These are phyloP conservation scores for Darevskia nairensis DNA, from an alignment of 2,797 vertebrate genomes.

Conservation along the genomic window DNA sequence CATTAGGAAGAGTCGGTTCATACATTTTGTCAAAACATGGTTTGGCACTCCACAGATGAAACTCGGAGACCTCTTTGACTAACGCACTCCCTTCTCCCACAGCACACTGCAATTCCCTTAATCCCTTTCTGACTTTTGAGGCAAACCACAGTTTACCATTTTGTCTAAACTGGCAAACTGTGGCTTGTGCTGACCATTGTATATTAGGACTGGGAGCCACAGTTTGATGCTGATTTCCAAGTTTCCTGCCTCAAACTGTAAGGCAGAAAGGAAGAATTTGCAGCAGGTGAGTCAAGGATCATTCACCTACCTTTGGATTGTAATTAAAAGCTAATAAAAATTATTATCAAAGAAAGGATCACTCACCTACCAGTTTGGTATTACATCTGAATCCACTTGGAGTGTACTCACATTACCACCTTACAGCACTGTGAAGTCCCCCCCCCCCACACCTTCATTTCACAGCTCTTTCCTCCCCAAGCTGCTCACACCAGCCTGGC, in stretches of 20 bases:
- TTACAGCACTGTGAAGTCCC: no score
- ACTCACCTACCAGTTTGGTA: background rate
- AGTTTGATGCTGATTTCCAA: background rate
- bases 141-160: background rate
- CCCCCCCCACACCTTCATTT: no score
- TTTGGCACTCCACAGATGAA: background rate
- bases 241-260: background rate
- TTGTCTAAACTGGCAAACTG: background rate
- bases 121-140: background rate
- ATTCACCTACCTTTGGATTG: no score
- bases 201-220: background rate
- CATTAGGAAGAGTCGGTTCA: background rate
- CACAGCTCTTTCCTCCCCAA: no score
- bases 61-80: background rate
- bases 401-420: no score
- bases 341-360: no score
- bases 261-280: background rate
- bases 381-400: background rate
- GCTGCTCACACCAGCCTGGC: no score
- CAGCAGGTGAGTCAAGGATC: background rate
- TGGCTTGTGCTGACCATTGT: background rate
- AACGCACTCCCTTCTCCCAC: background rate
- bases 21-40: background rate
- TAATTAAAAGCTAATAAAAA: no score
- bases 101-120: background rate